Evolutionary conservation across 2,797 vertebrate genomes (phyloP).

Genomic region (Sparidentex hasta): DNA sequence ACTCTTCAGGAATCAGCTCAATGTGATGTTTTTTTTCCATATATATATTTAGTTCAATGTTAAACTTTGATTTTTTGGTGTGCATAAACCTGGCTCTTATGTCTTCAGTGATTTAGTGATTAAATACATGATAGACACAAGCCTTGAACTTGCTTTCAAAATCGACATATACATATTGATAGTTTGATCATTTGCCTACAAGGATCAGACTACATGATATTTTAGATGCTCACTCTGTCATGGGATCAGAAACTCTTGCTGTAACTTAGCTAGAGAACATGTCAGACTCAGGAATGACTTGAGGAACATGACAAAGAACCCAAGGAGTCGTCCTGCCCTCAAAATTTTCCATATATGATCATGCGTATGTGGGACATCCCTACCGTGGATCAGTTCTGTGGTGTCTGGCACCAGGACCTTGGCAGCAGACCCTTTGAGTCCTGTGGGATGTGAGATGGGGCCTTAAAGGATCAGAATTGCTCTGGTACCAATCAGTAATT

Average conservation of each 20-base stretch:
- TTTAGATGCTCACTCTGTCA: background rate
- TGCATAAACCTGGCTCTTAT: background rate
- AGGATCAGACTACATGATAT: background rate
- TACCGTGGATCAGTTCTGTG: too few relatives aligned
- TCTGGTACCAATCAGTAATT: too few relatives aligned
- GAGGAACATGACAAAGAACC: too few relatives aligned
- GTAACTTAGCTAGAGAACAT: background rate
- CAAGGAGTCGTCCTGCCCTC: too few relatives aligned
- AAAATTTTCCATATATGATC: too few relatives aligned
- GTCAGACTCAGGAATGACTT: background rate
- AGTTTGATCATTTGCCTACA: background rate
- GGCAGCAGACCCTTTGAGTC: too few relatives aligned
- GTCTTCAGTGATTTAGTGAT: background rate
- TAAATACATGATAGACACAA: background rate
- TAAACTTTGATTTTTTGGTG: background rate
- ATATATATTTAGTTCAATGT: background rate
- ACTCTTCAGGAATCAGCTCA: background rate
- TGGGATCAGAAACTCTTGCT: background rate
- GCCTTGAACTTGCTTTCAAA: constrained; percentile 2
- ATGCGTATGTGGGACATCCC: too few relatives aligned
- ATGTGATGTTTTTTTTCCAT: background rate
- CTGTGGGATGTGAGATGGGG: too few relatives aligned
- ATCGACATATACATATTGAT: background rate
- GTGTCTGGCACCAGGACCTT: too few relatives aligned
- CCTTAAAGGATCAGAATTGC: too few relatives aligned